Evolutionary conservation across 2,113 vertebrate species (phyloP).

Genomic region (Agelaius tricolor): DNA sequence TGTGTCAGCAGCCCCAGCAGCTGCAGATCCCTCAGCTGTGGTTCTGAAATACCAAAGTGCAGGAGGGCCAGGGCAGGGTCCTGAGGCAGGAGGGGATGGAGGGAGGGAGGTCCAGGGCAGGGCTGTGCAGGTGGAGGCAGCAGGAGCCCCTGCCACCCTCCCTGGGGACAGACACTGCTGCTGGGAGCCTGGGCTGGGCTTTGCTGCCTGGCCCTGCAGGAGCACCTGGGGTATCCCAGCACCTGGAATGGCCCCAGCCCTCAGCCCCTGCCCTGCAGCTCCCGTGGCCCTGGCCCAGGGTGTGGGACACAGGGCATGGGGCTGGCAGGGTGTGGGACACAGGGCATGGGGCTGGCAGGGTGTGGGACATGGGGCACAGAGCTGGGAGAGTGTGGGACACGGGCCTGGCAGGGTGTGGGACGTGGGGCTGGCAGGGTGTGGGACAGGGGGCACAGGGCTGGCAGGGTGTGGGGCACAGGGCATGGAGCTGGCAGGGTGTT

Average conservation of each 20-base stretch:
- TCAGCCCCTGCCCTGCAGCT: background rate
- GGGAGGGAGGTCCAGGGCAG: background rate
- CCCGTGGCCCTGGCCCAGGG: background rate
- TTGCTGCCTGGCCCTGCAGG: background rate
- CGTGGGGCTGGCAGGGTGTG: background rate
- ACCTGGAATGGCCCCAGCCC: background rate
- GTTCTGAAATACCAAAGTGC: fast-evolving
- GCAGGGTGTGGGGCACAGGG: too few species aligned
- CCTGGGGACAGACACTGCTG: fast-evolving
- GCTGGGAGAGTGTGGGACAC: too few species aligned
- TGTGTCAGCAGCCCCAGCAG: background rate
- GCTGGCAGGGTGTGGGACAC: too few species aligned
- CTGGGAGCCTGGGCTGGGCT: background rate
- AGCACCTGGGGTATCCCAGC: background rate
- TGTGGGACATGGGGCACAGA: too few species aligned
- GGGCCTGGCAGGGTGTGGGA: background rate
- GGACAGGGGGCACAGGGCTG: fast-evolving
- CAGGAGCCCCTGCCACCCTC: background rate
- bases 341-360: too few species aligned
- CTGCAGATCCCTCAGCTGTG: background rate
- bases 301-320: too few species aligned
- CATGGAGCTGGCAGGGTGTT: fast-evolving
- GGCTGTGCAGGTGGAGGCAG: background rate
- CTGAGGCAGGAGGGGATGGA: fast-evolving
- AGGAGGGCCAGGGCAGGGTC: background rate